Evolutionary conservation across 2,888 invertebrate species (phyloP).

Genomic region (Pachymerium ferrugineum): DNA sequence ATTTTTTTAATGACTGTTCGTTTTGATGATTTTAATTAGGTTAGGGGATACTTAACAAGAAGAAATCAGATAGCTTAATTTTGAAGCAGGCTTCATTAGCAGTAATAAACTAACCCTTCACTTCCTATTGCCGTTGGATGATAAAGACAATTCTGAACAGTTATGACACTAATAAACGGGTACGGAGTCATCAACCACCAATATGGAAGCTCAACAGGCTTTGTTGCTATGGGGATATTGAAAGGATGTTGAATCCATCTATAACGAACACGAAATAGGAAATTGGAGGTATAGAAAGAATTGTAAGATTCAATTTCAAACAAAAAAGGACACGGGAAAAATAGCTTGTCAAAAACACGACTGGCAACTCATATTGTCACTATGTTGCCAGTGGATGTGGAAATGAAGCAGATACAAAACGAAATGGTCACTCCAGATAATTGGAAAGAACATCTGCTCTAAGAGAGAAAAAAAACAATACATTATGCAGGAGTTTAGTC

Average conservation of each 20-base stretch:
- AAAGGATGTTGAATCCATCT: neutral
- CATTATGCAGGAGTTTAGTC: no score
- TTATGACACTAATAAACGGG: neutral
- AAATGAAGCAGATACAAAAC: neutral
- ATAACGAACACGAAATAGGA: neutral
- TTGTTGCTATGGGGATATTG: neutral
- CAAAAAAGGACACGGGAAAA: neutral
- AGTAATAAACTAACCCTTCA: no score
- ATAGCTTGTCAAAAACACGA: neutral
- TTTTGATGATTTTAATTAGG: no score
- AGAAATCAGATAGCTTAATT: no score
- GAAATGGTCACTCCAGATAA: neutral
- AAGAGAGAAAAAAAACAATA: neutral
- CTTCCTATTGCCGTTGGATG: no score
- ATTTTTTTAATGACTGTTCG: no score
- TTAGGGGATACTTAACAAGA: no score
- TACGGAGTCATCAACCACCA: neutral
- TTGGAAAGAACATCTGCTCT: conserved; percentile 7
- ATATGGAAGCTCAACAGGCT: neutral
- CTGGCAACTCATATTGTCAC: neutral
- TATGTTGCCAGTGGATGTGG: neutral
- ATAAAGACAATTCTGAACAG: neutral
- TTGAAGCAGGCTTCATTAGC: no score
- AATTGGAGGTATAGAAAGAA: neutral
- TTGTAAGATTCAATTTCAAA: neutral